Evolutionary conservation across 2,113 vertebrate species (phyloP).

Genomic region (Indicator maculatus): DNA sequence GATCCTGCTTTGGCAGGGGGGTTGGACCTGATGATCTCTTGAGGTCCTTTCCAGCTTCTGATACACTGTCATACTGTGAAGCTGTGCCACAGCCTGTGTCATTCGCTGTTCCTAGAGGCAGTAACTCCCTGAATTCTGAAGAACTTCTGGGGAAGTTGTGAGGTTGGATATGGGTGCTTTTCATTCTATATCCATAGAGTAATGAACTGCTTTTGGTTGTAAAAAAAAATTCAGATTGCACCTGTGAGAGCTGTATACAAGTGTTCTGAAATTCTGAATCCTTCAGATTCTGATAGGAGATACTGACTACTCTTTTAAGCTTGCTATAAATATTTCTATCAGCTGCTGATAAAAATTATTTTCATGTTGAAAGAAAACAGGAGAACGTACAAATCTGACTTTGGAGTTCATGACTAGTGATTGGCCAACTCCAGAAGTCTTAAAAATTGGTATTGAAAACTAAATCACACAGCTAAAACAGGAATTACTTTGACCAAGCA

Average conservation of each 20-base stretch:
- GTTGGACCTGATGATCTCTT: too few species aligned
- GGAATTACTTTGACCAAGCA: not conserved
- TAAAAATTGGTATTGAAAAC: constrained; percentile 11
- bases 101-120: not conserved
- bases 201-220: not conserved
- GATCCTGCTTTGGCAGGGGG: too few species aligned
- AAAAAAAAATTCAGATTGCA: not conserved
- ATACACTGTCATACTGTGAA: too few species aligned
- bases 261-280: not conserved
- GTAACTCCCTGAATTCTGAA: not conserved
- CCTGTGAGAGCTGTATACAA: not conserved
- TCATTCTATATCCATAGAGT: not conserved
- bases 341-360: not conserved
- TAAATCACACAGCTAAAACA: not conserved
- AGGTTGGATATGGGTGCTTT: not conserved
- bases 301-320: not conserved
- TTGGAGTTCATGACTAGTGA: not conserved
- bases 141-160: not conserved
- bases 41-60: too few species aligned
- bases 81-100: not conserved
- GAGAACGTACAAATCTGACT: constrained; percentile 16
- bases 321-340: not conserved
- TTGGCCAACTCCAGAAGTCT: not conserved
- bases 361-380: not conserved
- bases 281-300: not conserved